These are phyloP conservation scores for Thunnus albacares DNA, from an alignment of 2,797 vertebrate genomes.

Conservation along the genomic window DNA sequence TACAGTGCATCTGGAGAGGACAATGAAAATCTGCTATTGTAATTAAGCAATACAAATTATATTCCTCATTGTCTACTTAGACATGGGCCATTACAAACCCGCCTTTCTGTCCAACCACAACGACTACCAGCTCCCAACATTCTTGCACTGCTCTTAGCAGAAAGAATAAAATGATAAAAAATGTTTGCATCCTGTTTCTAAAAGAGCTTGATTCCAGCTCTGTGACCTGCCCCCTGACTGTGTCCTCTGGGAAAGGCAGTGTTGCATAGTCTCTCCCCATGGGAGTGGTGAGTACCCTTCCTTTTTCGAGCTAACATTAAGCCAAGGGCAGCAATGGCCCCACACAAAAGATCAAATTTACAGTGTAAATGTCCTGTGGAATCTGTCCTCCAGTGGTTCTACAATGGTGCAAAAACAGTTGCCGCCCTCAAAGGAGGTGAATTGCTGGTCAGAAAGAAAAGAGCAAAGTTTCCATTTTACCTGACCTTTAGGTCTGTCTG, in stretches of 20 bases:
- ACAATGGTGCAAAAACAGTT: not conserved
- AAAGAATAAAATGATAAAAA: not conserved
- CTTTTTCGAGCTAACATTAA: not conserved
- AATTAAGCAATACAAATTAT: not conserved
- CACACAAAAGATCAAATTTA: not conserved
- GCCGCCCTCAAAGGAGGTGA: not conserved
- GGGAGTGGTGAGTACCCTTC: not conserved
- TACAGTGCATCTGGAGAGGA: not conserved
- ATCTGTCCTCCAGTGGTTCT: constrained; percentile 10
- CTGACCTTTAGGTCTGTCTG: not conserved
- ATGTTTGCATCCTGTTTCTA: not conserved
- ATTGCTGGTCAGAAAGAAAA: not conserved
- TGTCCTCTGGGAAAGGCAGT: not conserved
- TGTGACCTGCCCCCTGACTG: not conserved
- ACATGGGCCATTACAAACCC: not conserved
- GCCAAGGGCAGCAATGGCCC: constrained; percentile 3
- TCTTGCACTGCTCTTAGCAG: not conserved
- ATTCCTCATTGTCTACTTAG: not conserved
- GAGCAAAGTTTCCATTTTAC: not conserved
- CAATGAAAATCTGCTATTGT: not conserved
- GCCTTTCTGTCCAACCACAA: not conserved
- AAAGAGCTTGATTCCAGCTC: not conserved
- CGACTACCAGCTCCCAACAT: not conserved
- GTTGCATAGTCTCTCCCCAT: not conserved
- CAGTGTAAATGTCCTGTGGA: not conserved